These are phyloP conservation scores for Brachypteracias leptosomus DNA, from an alignment of 2,113 vertebrate genomes.

Conservation along the genomic window DNA sequence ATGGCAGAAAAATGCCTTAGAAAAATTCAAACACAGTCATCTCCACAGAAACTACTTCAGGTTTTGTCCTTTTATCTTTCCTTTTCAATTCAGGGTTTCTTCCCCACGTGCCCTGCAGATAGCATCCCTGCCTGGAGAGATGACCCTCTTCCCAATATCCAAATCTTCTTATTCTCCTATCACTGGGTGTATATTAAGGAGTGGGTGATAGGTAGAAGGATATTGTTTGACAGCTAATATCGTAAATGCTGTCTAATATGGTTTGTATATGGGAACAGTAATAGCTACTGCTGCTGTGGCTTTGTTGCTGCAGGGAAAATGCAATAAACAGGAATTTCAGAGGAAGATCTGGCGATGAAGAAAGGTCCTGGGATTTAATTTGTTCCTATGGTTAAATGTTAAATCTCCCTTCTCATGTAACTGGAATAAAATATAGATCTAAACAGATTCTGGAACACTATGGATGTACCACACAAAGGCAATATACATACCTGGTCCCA, in stretches of 20 bases:
- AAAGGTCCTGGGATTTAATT: slow-evolving; percentile 26
- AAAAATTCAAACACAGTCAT: slow-evolving; percentile 5
- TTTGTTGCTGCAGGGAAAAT: slow-evolving; percentile 49
- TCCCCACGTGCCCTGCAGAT: neutral
- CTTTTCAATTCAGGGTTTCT: neutral
- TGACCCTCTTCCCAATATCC: neutral
- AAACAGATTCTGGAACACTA: neutral
- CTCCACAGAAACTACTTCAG: neutral
- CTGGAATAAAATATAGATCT: neutral
- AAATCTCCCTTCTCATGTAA: neutral
- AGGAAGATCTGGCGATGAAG: neutral
- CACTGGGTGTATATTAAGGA: slow-evolving; percentile 17
- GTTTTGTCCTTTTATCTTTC: slow-evolving; percentile 22
- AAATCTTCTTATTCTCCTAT: slow-evolving; percentile 4
- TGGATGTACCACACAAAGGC: neutral
- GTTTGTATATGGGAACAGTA: slow-evolving; percentile 39
- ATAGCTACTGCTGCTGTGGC: slow-evolving; percentile 28
- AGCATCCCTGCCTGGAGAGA: neutral
- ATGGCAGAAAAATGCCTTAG: neutral
- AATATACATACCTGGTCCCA: neutral
- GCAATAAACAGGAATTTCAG: slow-evolving; percentile 33
- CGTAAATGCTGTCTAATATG: slow-evolving; percentile 37
- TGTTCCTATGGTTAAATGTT: neutral
- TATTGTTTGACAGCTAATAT: slow-evolving; percentile 55
- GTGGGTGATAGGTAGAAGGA: neutral